Evolutionary conservation across 1,140 invertebrate species (phyloP).

Genomic region (Helicoverpa zea): DNA sequence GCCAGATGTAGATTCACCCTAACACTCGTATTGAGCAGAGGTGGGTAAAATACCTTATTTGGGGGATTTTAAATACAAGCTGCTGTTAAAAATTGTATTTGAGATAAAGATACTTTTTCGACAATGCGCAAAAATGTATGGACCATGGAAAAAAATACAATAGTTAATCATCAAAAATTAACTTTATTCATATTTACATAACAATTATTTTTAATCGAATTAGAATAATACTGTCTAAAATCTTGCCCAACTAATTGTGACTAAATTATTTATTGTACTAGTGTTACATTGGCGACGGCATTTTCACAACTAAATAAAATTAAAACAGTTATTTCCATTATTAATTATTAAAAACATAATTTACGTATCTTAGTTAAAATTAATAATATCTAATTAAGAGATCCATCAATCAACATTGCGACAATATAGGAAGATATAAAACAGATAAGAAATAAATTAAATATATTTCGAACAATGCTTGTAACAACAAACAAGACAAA

Average conservation of each 20-base stretch:
- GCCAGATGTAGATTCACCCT: no score
- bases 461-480: neutral
- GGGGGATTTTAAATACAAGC: no score
- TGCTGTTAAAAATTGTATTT: no score
- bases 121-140: no score
- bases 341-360: conserved; percentile 16
- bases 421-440: neutral
- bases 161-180: conserved; percentile 25
- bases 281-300: conserved; percentile 25
- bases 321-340: conserved; percentile 12
- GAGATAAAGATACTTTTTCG: no score
- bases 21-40: no score
- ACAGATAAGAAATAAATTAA: neutral
- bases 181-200: conserved; percentile 35
- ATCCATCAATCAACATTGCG: conserved; percentile 46
- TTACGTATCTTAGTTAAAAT: conserved; percentile 37
- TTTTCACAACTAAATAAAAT: conserved; percentile 5
- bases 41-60: no score
- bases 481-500: neutral
- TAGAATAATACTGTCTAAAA: conserved; percentile 27
- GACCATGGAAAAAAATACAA: neutral
- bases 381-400: conserved; percentile 41
- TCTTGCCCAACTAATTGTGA: conserved; percentile 25
- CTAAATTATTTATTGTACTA: conserved; percentile 39
- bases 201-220: conserved; percentile 26